phyloP scores from a whole-genome alignment of 2,888 invertebrate genomes.

The Neuroscelio doddi region DNA sequence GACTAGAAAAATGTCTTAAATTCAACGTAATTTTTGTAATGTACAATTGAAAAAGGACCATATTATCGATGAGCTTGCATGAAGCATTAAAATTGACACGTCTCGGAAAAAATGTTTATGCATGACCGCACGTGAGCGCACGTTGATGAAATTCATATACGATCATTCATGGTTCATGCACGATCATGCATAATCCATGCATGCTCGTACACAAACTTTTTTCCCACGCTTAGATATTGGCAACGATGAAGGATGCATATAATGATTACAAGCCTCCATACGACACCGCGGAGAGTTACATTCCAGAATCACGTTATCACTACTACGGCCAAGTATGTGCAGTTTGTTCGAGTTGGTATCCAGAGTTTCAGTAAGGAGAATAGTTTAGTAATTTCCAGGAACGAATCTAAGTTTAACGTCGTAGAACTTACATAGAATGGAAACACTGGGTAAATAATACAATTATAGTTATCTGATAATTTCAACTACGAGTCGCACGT shows the following conservation, averaged over 20 bases:
- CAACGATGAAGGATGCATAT: constrained; percentile 26
- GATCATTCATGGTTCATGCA: too few species aligned
- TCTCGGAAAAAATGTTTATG: too few species aligned
- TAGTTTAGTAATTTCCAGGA: constrained; percentile 46
- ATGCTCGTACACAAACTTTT: too few species aligned
- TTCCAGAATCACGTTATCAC: constrained; percentile 41
- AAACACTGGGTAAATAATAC: constrained; percentile 47
- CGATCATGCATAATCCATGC: too few species aligned
- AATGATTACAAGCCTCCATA: constrained; percentile 40
- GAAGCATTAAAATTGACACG: too few species aligned
- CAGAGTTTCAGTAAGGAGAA: constrained; percentile 47
- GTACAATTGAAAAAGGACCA: too few species aligned
- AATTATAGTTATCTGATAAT: constrained; percentile 45
- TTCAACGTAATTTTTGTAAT: too few species aligned
- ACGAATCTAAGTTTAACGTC: constrained; percentile 45
- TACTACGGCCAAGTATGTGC: constrained; percentile 42
- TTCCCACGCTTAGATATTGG: too few species aligned
- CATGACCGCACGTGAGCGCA: too few species aligned
- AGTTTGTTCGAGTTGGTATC: constrained; percentile 45
- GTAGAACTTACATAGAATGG: constrained; percentile 40
- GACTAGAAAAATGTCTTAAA: too few species aligned
- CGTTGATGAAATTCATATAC: too few species aligned
- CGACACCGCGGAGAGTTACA: constrained; percentile 42
- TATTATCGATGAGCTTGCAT: too few species aligned
- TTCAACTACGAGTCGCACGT: constrained; percentile 26